These are phyloP conservation scores for Hedya salicella DNA, from an alignment of 2,888 invertebrate species.

Conservation along the genomic window DNA sequence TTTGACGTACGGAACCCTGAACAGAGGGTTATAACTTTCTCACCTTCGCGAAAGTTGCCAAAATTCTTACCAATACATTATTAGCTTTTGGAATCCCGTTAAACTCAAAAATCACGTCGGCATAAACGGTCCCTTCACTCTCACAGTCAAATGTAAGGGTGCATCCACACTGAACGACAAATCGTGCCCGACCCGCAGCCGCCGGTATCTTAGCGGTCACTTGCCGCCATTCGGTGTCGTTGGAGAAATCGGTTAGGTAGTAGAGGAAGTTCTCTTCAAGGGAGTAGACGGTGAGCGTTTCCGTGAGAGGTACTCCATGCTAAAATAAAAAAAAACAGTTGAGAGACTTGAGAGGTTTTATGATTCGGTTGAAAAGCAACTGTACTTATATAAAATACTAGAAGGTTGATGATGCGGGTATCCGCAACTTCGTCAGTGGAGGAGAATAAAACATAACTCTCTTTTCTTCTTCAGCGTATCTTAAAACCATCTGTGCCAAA, in stretches of 20 bases:
- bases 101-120: slow-evolving; percentile 57
- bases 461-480: too few species aligned
- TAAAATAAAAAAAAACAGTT: slow-evolving; percentile 48
- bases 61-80: slow-evolving; percentile 56
- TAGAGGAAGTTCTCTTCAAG: slow-evolving; percentile 68
- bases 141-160: slow-evolving; percentile 57
- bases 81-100: slow-evolving; percentile 56
- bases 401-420: too few species aligned
- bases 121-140: slow-evolving; percentile 56
- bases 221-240: slow-evolving; percentile 62
- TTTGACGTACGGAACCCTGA: too few species aligned
- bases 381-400: too few species aligned
- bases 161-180: slow-evolving; percentile 62
- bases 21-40: too few species aligned
- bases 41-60: too few species aligned
- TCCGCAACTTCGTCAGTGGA: too few species aligned
- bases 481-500: too few species aligned
- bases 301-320: slow-evolving; percentile 61
- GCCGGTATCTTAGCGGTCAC: slow-evolving; percentile 54
- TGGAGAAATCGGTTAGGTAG: slow-evolving; percentile 65
- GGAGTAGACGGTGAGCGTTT: slow-evolving; percentile 60
- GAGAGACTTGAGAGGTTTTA: too few species aligned
- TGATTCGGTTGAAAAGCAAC: too few species aligned
- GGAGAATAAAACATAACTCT: too few species aligned
- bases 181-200: slow-evolving; percentile 59